Percentiles rank a stretch among this genome's conserved stretches.
These are phyloP conservation scores for Donacobius atricapilla DNA, from an alignment of 2,113 vertebrate species.

Conservation along the genomic window DNA sequence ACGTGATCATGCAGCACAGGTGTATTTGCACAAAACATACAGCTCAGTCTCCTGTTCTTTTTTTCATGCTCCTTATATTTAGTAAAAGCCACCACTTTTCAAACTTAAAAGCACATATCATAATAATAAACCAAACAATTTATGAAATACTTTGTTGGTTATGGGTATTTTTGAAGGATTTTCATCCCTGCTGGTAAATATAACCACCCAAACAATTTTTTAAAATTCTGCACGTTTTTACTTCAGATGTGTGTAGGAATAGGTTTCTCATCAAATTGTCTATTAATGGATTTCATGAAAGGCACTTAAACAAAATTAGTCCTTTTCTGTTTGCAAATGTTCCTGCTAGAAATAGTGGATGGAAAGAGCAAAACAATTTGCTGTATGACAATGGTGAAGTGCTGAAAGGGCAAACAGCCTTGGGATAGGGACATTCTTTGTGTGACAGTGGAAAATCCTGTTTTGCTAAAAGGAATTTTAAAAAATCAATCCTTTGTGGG, in stretches of 20 bases:
- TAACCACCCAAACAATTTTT: accelerated
- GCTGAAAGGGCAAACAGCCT: neutral
- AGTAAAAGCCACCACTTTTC: neutral
- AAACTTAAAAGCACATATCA: neutral
- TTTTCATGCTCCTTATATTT: neutral
- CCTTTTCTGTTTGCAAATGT: neutral
- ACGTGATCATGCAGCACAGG: accelerated
- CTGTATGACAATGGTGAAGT: neutral
- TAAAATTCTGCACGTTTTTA: accelerated
- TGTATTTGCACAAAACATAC: neutral
- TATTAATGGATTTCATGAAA: neutral
- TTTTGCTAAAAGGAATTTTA: neutral
- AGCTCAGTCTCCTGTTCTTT: neutral
- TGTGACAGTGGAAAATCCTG: neutral
- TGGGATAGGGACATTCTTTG: neutral
- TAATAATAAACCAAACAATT: neutral
- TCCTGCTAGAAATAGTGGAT: neutral
- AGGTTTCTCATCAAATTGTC: neutral
- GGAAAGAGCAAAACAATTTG: neutral
- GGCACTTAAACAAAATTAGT: neutral
- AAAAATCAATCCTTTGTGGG: neutral
- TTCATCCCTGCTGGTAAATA: neutral
- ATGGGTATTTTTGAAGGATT: neutral
- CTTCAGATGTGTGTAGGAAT: neutral
- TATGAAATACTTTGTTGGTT: neutral